Evolutionary conservation across 35 echinoderm and acorn worm genomes (phyloP).

Genomic region (Diadema setosum): DNA sequence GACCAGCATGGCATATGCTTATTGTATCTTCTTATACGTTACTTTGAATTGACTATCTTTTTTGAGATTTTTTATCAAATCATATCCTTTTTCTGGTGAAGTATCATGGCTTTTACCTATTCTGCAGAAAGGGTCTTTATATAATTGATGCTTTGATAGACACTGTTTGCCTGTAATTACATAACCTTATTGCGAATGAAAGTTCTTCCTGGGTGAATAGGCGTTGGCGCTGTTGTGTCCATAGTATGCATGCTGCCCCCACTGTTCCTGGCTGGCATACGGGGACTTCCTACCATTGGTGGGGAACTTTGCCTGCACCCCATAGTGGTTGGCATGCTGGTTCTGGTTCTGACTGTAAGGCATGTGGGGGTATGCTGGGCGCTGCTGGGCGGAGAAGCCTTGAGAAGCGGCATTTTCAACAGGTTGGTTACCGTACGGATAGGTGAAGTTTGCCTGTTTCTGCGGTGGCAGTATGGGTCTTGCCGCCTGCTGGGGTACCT

Average conservation of each 20-base stretch:
- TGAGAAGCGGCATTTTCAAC: not conserved
- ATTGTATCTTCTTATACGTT: too few relatives aligned
- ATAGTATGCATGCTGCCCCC: not conserved
- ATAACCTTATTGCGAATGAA: not conserved
- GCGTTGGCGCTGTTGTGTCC: not conserved
- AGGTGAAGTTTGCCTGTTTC: not conserved
- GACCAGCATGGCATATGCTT: too few relatives aligned
- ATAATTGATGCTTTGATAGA: too few relatives aligned
- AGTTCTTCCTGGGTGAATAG: not conserved
- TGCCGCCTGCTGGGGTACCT: not conserved
- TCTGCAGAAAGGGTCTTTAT: too few relatives aligned
- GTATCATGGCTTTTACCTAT: too few relatives aligned
- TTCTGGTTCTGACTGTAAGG: not conserved
- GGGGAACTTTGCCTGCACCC: not conserved
- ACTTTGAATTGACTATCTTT: too few relatives aligned
- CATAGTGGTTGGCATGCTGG: not conserved
- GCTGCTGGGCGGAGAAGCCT: not conserved
- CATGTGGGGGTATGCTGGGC: not conserved
- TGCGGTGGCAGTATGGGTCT: not conserved
- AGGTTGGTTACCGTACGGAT: not conserved
- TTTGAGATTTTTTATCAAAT: too few relatives aligned
- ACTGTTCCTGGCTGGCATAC: not conserved
- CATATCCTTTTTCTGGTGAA: too few relatives aligned
- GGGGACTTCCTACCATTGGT: not conserved
- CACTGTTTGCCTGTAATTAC: too few relatives aligned